phyloP scores from a whole-genome alignment of 2,888 invertebrate species.

The Cremastinae sp. region DNA sequence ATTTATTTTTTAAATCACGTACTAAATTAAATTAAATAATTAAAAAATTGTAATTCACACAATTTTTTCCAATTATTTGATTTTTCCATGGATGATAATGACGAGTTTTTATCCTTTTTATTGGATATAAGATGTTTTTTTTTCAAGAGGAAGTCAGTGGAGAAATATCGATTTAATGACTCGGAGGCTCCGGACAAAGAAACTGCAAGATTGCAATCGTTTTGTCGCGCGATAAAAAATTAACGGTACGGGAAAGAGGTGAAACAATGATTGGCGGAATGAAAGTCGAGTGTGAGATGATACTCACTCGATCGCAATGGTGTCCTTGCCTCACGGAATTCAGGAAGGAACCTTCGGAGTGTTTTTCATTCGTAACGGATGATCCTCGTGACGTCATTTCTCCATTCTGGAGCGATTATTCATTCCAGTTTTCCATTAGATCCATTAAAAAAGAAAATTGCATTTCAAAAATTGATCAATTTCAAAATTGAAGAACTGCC shows the following conservation, averaged over 20 bases:
- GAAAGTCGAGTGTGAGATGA: constrained; percentile 65
- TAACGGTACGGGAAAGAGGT: constrained; percentile 18
- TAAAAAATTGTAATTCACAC: too few relatives aligned
- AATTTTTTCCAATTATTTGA: too few relatives aligned
- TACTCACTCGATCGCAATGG: constrained; percentile 63
- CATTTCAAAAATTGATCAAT: background rate
- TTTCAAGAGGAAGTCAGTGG: constrained; percentile 32
- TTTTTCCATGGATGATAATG: too few relatives aligned
- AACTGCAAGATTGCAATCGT: constrained; percentile 68
- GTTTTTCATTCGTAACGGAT: constrained; percentile 41
- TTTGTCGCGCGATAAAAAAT: constrained; percentile 53
- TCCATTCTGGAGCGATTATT: background rate
- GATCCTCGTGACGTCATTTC: constrained; percentile 36
- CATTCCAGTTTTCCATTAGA: background rate
- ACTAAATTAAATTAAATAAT: too few relatives aligned
- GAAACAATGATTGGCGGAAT: constrained; percentile 24
- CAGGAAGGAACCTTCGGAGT: constrained; percentile 70
- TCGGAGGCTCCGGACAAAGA: constrained; percentile 66
- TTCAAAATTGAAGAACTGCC: too few relatives aligned
- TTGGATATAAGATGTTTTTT: constrained; percentile 7
- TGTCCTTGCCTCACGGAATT: constrained; percentile 74
- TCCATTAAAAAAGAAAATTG: background rate
- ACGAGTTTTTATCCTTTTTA: too few relatives aligned
- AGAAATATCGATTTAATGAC: constrained; percentile 38
- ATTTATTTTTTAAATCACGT: too few relatives aligned